Conservation (phyloP, 2,797 vertebrate genomes). For the Micropoecilia bifurca region DNA sequence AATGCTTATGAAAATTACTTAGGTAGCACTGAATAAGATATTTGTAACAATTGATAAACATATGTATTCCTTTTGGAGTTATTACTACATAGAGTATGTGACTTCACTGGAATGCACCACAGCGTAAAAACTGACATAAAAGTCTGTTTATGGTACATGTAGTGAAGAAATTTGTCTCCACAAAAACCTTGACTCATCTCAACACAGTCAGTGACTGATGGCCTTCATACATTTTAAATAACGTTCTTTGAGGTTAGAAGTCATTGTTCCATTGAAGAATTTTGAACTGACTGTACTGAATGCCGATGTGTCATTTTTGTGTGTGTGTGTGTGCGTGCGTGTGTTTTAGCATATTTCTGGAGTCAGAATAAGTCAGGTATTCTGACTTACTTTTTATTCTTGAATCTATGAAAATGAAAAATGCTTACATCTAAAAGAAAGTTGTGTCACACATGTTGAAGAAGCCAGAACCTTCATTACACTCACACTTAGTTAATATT, state of each 20-base stretch:
- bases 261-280: neutral
- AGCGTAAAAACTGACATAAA: neutral
- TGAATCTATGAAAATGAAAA: neutral
- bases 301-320: neutral
- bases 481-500: neutral
- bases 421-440: neutral
- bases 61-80: neutral
- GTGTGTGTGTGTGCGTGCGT: neutral
- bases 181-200: neutral
- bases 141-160: neutral
- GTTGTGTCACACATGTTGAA: neutral
- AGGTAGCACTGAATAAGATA: neutral
- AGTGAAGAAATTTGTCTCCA: neutral
- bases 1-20: neutral
- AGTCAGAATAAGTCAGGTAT: neutral
- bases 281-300: neutral
- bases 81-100: neutral
- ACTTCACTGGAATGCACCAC: neutral
- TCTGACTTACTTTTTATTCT: neutral
- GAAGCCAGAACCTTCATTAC: neutral
- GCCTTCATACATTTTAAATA: neutral
- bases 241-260: neutral
- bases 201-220: neutral
- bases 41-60: neutral
- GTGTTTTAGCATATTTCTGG: neutral